Conservation (phyloP, 2,113 vertebrate species). For the Labeo catla region DNA sequence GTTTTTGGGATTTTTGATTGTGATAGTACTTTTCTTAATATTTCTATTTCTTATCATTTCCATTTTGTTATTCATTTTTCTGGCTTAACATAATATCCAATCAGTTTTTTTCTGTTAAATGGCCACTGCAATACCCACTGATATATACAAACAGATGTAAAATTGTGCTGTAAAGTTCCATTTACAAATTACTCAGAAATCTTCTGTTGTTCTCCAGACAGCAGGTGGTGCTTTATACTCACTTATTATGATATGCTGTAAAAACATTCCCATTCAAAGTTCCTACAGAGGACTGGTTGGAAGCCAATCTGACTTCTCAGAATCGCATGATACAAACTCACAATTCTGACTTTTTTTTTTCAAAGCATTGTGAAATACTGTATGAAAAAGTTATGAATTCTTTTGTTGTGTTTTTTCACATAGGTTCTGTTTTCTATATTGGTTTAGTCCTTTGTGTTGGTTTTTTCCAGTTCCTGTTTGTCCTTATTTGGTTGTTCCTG, state of each 20-base stretch:
- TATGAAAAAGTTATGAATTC: too few relatives aligned
- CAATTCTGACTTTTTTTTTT: too few relatives aligned
- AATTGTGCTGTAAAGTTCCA: background rate
- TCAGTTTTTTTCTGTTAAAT: background rate
- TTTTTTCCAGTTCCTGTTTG: too few relatives aligned
- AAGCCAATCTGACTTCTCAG: too few relatives aligned
- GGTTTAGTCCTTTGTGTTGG: too few relatives aligned
- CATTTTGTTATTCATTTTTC: background rate
- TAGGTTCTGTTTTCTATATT: too few relatives aligned
- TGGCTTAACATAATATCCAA: background rate
- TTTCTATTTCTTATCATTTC: background rate
- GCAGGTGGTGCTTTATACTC: background rate
- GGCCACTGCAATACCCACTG: background rate
- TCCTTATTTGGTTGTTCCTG: too few relatives aligned
- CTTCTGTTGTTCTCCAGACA: background rate
- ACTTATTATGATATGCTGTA: background rate
- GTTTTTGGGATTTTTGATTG: background rate
- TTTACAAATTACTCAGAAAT: background rate
- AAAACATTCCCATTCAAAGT: background rate
- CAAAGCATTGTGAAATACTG: too few relatives aligned
- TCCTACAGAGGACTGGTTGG: too few relatives aligned
- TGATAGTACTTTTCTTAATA: background rate
- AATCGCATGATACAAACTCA: too few relatives aligned
- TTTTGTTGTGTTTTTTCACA: too few relatives aligned
- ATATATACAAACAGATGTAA: background rate